Evolutionary conservation across 2,113 vertebrate genomes (phyloP).

Genomic region (Campylomormyrus numenius): DNA sequence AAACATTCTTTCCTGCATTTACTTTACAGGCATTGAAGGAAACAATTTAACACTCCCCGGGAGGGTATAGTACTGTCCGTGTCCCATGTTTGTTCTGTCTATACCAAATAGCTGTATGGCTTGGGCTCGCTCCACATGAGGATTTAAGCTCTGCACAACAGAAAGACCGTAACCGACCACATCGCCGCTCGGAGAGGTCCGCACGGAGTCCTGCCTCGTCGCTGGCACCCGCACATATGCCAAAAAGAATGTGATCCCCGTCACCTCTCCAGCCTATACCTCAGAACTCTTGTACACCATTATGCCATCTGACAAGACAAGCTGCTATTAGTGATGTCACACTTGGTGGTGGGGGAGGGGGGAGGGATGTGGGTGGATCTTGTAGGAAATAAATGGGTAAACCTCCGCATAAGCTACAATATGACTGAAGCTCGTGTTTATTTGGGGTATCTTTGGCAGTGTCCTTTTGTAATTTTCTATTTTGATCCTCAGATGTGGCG

Average conservation of each 20-base stretch:
- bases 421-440: neutral
- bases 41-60: slow-evolving; percentile 6
- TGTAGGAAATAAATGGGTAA: slow-evolving; percentile 35
- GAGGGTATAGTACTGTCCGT: neutral
- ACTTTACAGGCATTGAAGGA: slow-evolving; percentile 22
- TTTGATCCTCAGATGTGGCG: neutral
- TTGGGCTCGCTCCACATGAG: neutral
- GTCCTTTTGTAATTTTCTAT: neutral
- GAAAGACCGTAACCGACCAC: neutral
- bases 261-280: slow-evolving; percentile 20
- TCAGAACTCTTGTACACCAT: slow-evolving; percentile 17
- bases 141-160: neutral
- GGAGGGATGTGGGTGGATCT: neutral
- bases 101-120: slow-evolving; percentile 22
- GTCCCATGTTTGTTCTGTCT: slow-evolving; percentile 15
- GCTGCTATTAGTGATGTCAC: slow-evolving; percentile 35
- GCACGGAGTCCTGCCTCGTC: neutral
- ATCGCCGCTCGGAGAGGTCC: neutral
- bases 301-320: slow-evolving; percentile 26
- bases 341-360: neutral
- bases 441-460: neutral
- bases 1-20: slow-evolving; percentile 15
- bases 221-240: slow-evolving; percentile 14
- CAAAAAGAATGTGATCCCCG: slow-evolving; percentile 8
- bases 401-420: slow-evolving; percentile 20